Evolutionary conservation across 2,113 vertebrate species (phyloP).

Genomic region (Petaurus breviceps): DNA sequence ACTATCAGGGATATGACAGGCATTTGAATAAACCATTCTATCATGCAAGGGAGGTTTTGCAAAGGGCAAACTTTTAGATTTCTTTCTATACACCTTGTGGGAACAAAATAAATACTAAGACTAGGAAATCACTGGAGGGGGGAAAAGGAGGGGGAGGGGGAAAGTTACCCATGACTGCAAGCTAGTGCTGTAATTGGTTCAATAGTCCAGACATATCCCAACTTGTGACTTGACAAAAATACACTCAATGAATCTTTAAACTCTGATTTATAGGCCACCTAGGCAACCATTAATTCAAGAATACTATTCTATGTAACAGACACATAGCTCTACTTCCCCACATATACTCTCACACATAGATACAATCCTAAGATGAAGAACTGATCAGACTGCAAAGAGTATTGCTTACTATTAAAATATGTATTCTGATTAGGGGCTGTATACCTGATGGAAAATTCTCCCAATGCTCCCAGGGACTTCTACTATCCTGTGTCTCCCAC

Average conservation of each 20-base stretch:
- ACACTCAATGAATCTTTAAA: constrained; percentile 76
- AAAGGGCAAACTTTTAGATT: constrained; percentile 56
- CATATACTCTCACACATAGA: not conserved
- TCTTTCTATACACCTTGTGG: constrained; percentile 57
- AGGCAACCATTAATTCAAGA: constrained; percentile 47
- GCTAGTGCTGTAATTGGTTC: not conserved
- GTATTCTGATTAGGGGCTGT: not conserved
- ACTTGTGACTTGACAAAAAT: constrained; percentile 72
- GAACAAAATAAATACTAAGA: not conserved
- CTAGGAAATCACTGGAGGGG: constrained; percentile 20
- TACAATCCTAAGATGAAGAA: not conserved
- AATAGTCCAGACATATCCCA: constrained; percentile 65
- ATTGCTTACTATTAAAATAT: constrained; percentile 9
- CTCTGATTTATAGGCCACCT: constrained; percentile 75
- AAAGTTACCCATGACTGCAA: constrained; percentile 3
- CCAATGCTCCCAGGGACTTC: not conserved
- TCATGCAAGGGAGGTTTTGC: constrained; percentile 62
- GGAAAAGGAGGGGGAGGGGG: not conserved
- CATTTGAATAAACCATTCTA: constrained; percentile 70
- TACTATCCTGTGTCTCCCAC: not conserved
- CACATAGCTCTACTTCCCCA: not conserved
- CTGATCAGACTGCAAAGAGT: constrained; percentile 30
- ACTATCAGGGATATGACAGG: constrained; percentile 60
- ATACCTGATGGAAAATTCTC: not conserved
- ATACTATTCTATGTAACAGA: constrained; percentile 11